Percentiles rank a stretch among this genome's conserved stretches.
These are phyloP conservation scores for Polyommatus icarus DNA, from an alignment of 2,888 invertebrate genomes.

Conservation along the genomic window DNA sequence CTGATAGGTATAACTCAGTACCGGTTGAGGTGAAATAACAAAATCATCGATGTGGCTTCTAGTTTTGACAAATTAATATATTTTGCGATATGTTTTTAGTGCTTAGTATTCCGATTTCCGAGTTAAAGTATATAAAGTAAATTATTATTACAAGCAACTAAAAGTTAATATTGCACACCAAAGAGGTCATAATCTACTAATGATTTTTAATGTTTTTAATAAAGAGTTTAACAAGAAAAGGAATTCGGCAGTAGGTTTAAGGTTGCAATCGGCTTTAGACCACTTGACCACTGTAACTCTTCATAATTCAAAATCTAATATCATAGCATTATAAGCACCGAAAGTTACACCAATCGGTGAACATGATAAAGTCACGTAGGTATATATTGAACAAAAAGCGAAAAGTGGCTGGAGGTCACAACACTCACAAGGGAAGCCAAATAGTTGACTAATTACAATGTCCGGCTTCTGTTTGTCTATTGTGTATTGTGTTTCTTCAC, in stretches of 20 bases:
- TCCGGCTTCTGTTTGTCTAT: neutral
- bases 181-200: too few species aligned
- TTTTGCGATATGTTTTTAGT: too few species aligned
- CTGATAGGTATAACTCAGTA: neutral
- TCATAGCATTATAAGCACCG: too few species aligned
- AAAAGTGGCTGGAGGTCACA: neutral
- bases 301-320: too few species aligned
- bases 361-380: neutral
- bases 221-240: neutral
- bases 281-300: too few species aligned
- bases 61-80: neutral
- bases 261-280: too few species aligned
- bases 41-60: slow-evolving; percentile 19
- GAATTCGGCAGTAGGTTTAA: neutral
- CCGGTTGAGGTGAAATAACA: neutral
- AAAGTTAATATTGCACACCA: too few species aligned
- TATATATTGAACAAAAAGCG: neutral
- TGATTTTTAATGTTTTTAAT: neutral
- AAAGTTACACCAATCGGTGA: neutral
- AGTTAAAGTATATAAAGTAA: too few species aligned
- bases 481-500: slow-evolving; percentile 15
- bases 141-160: too few species aligned
- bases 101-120: too few species aligned
- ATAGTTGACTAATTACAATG: slow-evolving; percentile 7
- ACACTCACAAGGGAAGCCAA: neutral